These are phyloP conservation scores for Dipodomys ordii DNA, from an alignment of 2,113 vertebrate genomes.

Conservation along the genomic window DNA sequence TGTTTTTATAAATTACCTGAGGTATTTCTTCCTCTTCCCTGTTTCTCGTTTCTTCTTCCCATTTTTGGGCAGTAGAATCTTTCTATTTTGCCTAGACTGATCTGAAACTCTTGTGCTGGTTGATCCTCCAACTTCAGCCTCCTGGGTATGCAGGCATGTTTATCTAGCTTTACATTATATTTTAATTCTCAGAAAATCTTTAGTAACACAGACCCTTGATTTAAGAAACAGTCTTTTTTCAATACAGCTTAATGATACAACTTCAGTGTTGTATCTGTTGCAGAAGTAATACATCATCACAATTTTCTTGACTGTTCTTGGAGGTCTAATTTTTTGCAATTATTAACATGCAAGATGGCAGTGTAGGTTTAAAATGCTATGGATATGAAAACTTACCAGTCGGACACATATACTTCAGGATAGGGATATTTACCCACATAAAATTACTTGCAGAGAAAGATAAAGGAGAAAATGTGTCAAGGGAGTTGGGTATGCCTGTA, in stretches of 20 bases:
- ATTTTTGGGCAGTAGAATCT: neutral
- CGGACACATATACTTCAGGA: neutral
- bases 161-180: neutral
- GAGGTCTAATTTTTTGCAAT: constrained; percentile 24
- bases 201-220: neutral
- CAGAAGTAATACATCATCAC: neutral
- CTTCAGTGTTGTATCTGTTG: neutral
- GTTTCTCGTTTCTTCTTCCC: no score
- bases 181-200: constrained; percentile 44
- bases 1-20: no score
- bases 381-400: neutral
- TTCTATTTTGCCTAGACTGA: neutral
- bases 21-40: no score
- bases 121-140: neutral
- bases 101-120: neutral
- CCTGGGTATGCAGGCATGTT: neutral
- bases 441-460: constrained; percentile 28
- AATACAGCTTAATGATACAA: neutral
- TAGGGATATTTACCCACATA: neutral
- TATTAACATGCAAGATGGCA: constrained; percentile 1
- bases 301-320: neutral
- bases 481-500: neutral
- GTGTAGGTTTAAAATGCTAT: constrained; percentile 36
- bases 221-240: constrained; percentile 6
- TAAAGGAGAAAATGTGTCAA: neutral